Base-by-base conservation (phyloP, 53 echinoderm and acorn worm species). In the Echinarachnius parma region DNA sequence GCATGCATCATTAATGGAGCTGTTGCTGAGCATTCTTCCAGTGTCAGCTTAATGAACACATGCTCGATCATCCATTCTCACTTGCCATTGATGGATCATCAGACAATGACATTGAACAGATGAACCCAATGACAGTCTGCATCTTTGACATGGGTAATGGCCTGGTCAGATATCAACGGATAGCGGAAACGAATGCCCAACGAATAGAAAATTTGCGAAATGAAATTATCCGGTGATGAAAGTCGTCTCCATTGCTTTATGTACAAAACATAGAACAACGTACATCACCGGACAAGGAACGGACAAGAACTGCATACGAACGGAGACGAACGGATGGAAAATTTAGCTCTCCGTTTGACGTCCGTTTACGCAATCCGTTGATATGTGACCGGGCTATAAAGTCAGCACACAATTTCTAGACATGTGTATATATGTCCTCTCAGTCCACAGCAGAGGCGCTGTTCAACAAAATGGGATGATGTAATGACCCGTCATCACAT, bases 61-160 rank as follows among this genome's bases (percentile, higher is more conserved):
- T 39, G 42, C 7, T 39, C 13, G 7, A 13, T 39, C 62, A 62
- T 32, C 62, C 32, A 32, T 62, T 62, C 34, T 29, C 30, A 31
- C 62, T 62, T 32, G 62, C 18, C 28, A 62, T 62, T 32, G 62
- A 62, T 62, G 62, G 62, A 31, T 62, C 62, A 34, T 29, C 30
- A 29, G 62, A 31, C 62, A 62, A 28, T 29, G 62, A 32, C 31
- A 8, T 62, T 31, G 62, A 62, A 34, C 18, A 62, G 21, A 62
- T 62, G 34, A 62, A 62, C 35, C 62, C 62, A 18, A 32, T 32
- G 62, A 62, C 31, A 2, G 62, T 62, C 30, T 18, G 62, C 3
- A 29, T 62, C 28, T 62, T 62, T 30, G 32, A 62, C 33, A 62
- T 28, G 7, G 42, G 60, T n/a, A n/a, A 13, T 5, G n/a, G n/a